phyloP scores from a whole-genome alignment of 2,113 vertebrate genomes.

The Taxidea taxus region DNA sequence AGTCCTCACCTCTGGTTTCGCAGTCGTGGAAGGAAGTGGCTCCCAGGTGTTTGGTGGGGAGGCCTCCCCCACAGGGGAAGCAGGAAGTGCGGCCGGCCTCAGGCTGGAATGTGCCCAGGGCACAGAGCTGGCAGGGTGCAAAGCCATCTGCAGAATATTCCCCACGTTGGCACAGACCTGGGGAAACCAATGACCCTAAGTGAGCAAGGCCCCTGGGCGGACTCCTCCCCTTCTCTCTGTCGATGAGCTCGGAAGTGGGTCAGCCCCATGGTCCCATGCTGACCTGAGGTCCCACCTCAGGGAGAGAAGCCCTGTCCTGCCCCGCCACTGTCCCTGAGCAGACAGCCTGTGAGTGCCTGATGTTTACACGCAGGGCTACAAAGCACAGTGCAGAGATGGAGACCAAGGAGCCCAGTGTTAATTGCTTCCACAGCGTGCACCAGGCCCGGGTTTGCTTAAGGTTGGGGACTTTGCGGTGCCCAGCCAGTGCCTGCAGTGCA shows the following conservation, averaged over 20 bases:
- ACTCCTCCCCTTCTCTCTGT: neutral
- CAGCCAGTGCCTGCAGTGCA: neutral
- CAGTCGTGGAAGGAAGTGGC: constrained; percentile 94
- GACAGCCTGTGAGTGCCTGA: neutral
- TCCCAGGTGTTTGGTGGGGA: constrained; percentile 87
- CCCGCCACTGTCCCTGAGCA: neutral
- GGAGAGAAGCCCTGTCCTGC: neutral
- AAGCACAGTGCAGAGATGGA: neutral
- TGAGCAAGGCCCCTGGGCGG: neutral
- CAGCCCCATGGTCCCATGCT: neutral
- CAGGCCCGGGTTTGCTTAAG: neutral
- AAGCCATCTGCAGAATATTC: constrained; percentile 94
- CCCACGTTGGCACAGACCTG: constrained; percentile 92
- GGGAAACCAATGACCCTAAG: constrained; percentile 39
- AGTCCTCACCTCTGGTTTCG: constrained; percentile 93
- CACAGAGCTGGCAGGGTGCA: constrained; percentile 90
- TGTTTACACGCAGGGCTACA: neutral
- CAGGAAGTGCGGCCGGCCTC: constrained; percentile 93
- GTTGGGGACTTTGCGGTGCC: neutral
- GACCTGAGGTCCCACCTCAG: neutral
- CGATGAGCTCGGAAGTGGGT: neutral
- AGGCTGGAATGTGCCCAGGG: constrained; percentile 92
- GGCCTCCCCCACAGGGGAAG: constrained; percentile 91
- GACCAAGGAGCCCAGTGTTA: neutral
- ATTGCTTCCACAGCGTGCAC: neutral